A percentile compares a stretch with the other conserved stretches of the same genome.
These are phyloP conservation scores for Spisula subtruncata DNA, from an alignment of 2,888 invertebrate species.

Conservation along the genomic window DNA sequence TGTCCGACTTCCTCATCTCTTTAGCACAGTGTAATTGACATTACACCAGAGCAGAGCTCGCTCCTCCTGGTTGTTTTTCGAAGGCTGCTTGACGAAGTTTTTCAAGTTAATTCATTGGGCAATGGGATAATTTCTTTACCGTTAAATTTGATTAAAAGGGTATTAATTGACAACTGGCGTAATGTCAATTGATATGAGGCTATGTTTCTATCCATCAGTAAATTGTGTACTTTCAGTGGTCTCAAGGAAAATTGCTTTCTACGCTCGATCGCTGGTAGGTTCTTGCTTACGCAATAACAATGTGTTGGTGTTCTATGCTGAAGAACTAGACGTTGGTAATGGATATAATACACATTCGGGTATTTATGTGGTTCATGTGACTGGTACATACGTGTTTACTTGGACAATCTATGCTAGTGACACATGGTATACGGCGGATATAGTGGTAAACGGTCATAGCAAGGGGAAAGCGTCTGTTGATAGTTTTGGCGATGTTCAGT, in stretches of 20 bases:
- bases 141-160: no score
- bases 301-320: background rate
- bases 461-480: background rate
- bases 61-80: no score
- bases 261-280: background rate
- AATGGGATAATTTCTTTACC: no score
- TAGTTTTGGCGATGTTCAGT: background rate
- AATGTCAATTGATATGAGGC: no score
- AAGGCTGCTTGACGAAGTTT: no score
- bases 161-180: no score
- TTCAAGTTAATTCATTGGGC: no score
- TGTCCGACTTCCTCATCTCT: no score
- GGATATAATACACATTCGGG: background rate
- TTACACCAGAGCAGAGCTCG: no score
- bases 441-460: background rate
- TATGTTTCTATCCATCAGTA: background rate
- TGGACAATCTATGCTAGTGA: background rate
- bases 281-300: background rate
- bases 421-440: background rate
- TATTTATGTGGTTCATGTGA: background rate
- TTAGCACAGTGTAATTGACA: no score
- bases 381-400: background rate
- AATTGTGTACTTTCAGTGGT: background rate
- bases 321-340: background rate
- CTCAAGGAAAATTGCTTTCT: background rate